Evolutionary conservation across 2,113 vertebrate species (phyloP).

Genomic region (Entomyzon cyanotis): DNA sequence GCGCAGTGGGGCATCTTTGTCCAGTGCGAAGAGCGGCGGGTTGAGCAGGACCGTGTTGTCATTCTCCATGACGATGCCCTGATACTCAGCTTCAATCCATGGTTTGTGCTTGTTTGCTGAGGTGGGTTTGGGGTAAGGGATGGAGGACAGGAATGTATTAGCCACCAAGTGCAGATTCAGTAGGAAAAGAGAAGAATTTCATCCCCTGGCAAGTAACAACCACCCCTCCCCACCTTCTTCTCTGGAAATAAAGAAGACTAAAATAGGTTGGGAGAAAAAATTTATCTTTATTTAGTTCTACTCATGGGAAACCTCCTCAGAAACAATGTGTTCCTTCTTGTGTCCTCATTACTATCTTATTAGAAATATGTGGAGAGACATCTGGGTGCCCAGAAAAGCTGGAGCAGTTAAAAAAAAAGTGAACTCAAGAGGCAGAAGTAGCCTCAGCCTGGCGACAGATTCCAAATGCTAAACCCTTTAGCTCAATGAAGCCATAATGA

Average conservation of each 20-base stretch:
- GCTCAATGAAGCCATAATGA: neutral
- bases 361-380: neutral
- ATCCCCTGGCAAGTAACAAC: neutral
- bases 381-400: neutral
- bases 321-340: neutral
- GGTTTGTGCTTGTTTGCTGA: constrained; percentile 99
- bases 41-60: constrained; percentile 97
- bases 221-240: neutral
- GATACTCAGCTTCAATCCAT: constrained; percentile 98
- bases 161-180: neutral
- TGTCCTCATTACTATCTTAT: neutral
- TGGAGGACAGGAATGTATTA: constrained; percentile 22
- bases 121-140: neutral
- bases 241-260: neutral
- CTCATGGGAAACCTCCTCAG: neutral
- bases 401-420: neutral
- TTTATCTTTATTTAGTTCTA: neutral
- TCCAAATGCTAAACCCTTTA: neutral
- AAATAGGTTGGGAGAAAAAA: neutral
- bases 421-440: neutral
- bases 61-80: constrained; percentile 99
- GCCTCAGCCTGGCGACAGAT: neutral
- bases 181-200: neutral
- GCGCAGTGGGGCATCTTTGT: constrained; percentile 95
- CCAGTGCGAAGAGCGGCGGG: constrained; percentile 93